These are phyloP conservation scores for Trichogramma dendrolimi DNA, from an alignment of 2,888 invertebrate species.

Conservation along the genomic window DNA sequence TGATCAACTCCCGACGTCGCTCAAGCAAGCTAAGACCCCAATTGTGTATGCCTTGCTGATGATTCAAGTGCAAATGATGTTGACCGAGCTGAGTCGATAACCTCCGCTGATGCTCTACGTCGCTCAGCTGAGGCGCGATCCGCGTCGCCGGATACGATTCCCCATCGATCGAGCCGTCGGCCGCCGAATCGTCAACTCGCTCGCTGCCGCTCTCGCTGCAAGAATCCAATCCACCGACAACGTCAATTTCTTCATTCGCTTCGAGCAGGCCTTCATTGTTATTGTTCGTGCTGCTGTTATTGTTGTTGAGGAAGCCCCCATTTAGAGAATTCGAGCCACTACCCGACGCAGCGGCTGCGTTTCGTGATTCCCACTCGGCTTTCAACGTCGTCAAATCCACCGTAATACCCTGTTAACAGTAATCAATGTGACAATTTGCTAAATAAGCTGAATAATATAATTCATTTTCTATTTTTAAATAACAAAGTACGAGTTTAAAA, in stretches of 20 bases:
- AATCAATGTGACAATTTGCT: conserved; percentile 6
- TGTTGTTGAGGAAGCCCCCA: conserved; percentile 37
- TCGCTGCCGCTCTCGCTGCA: conserved; percentile 66
- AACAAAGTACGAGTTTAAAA: conserved; percentile 9
- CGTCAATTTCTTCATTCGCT: conserved; percentile 65
- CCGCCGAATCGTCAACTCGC: conserved; percentile 50
- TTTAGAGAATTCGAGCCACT: conserved; percentile 64
- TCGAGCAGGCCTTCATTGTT: conserved; percentile 48
- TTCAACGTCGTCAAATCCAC: conserved; percentile 82
- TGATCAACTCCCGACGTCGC: conserved; percentile 53
- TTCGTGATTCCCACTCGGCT: conserved; percentile 75
- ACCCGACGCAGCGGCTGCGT: conserved; percentile 48
- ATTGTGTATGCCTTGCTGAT: conserved; percentile 47
- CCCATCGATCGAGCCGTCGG: conserved; percentile 60
- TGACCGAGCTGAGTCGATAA: conserved; percentile 27
- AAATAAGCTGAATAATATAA: neutral
- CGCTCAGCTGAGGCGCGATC: conserved; percentile 48
- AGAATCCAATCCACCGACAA: conserved; percentile 73
- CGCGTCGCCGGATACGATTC: conserved; percentile 53
- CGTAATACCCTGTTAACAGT: conserved; percentile 64
- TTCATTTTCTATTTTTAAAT: no score
- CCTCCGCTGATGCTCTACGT: conserved; percentile 49
- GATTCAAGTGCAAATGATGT: conserved; percentile 38
- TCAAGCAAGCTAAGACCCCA: conserved; percentile 51
- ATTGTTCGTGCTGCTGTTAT: conserved; percentile 50